These are phyloP conservation scores for Ochlodes sylvanus DNA, from an alignment of 2,888 invertebrate genomes.

Conservation along the genomic window DNA sequence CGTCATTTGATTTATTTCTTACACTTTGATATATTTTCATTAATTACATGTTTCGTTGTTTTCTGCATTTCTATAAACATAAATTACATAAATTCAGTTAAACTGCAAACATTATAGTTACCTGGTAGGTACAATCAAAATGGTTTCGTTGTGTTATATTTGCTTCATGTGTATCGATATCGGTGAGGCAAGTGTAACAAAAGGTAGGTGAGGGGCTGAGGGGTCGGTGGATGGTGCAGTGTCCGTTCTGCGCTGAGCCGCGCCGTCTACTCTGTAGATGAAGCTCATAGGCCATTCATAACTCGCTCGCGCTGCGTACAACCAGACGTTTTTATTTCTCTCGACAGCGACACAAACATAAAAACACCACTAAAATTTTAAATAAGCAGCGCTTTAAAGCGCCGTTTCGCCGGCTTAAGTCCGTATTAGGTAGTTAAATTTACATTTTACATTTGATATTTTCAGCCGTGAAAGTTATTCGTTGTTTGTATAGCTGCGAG, in stretches of 20 bases:
- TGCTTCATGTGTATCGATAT: too few species aligned
- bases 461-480: conserved; percentile 79
- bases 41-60: too few species aligned
- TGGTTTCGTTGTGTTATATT: too few species aligned
- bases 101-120: too few species aligned
- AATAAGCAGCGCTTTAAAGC: conserved; percentile 78
- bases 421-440: conserved; percentile 83
- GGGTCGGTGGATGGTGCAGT: conserved; percentile 7
- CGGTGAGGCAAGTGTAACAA: background rate
- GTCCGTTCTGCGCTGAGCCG: conserved; percentile 50
- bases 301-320: conserved; percentile 55
- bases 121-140: too few species aligned
- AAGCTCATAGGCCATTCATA: conserved; percentile 78
- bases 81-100: too few species aligned
- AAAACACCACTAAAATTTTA: conserved; percentile 79
- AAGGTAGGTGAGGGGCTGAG: background rate
- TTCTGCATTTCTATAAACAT: too few species aligned
- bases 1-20: too few species aligned
- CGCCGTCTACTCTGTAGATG: conserved; percentile 45
- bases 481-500: conserved; percentile 63
- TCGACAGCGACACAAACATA: conserved; percentile 71
- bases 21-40: too few species aligned
- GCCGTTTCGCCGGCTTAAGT: conserved; percentile 69
- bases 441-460: conserved; percentile 83
- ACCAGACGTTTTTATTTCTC: conserved; percentile 82